Evolutionary conservation across 2,888 invertebrate species (phyloP).

Genomic region (Chaitophorus viminalis): DNA sequence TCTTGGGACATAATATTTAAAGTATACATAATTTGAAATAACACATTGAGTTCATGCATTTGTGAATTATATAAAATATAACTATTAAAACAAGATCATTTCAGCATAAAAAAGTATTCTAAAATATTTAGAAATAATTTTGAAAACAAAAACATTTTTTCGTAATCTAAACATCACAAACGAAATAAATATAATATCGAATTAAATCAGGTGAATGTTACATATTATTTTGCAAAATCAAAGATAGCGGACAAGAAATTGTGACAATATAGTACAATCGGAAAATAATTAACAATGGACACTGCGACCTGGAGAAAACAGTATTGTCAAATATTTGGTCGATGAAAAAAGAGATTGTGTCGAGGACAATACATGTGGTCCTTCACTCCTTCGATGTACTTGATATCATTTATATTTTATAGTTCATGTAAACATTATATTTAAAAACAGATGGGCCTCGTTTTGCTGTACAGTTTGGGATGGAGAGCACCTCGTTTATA

Average conservation of each 20-base stretch:
- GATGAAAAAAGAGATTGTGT: conserved; percentile 34
- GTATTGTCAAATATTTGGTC: conserved; percentile 29
- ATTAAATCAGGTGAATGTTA: background rate
- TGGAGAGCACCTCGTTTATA: too few species aligned
- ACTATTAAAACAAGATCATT: too few species aligned
- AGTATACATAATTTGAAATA: too few species aligned
- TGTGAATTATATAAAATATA: too few species aligned
- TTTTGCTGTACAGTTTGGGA: too few species aligned
- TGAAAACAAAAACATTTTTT: background rate
- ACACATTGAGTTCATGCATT: too few species aligned
- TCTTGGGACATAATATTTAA: too few species aligned
- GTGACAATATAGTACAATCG: background rate
- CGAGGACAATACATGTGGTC: conserved; percentile 35
- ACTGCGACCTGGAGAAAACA: conserved; percentile 14
- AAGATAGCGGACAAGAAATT: background rate
- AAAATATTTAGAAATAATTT: background rate
- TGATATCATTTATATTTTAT: too few species aligned
- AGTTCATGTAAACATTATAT: background rate
- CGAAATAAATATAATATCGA: background rate
- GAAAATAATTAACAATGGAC: conserved; percentile 37
- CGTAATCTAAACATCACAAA: background rate
- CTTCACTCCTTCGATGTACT: conserved; percentile 9
- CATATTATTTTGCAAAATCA: conserved; percentile 16
- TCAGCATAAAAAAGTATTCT: too few species aligned
- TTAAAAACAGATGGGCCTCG: too few species aligned